Base-by-base conservation (phyloP, 1,140 invertebrate species). In the Drosophila oshimai region DNA sequence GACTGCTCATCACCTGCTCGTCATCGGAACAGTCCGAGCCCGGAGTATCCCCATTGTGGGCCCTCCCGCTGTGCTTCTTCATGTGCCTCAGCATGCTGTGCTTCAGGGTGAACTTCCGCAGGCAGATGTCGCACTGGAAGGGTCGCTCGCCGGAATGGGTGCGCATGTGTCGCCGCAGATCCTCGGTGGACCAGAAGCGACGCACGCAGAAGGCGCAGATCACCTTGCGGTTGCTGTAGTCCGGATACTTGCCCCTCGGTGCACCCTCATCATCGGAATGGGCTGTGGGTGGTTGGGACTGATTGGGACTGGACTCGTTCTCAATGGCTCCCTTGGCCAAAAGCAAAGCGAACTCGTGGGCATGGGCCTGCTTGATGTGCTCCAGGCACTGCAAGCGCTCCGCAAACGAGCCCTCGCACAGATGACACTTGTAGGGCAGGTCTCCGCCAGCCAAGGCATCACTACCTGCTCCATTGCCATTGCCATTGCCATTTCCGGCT, bases 141-240 rank as follows among this genome's bases (percentile, higher is more conserved):
- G 93, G 93, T 0, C 96, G 91, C 83, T 97, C 96, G 0, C 96
- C 96, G 0, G 96, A 97, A 81, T 97, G 96, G 0, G 96, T 97
- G 31, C 97, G 92, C 96, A 98, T 98, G 91, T 99, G 98, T 6
- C 97, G 94, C 0, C 97, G 93, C 0, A 99, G 92, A 91, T 99
- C 97, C 89, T 98, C 97, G 0, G 97, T 95, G 0, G 97, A 98
- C 96, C 97, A 98, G 91, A 98, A 98, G 33, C 97, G 94, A 60
- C 97, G 95, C 78, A 98, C 93, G 90, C 97, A 99, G 79, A 98
- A 97, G 1, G 96, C 96, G 89, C 97, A 98, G 22, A 97, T 95
- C 1, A 98, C 96, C 93, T 97, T 97, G 86, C 96, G 93, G 89
- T 97, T 96, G 51, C 95, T 95, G 81, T 97, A 97, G 89, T 97